A percentile compares a stretch with the other conserved stretches of the same genome.
phyloP scores from a whole-genome alignment of 2,113 vertebrate genomes.

The Leucopsar rothschildi region DNA sequence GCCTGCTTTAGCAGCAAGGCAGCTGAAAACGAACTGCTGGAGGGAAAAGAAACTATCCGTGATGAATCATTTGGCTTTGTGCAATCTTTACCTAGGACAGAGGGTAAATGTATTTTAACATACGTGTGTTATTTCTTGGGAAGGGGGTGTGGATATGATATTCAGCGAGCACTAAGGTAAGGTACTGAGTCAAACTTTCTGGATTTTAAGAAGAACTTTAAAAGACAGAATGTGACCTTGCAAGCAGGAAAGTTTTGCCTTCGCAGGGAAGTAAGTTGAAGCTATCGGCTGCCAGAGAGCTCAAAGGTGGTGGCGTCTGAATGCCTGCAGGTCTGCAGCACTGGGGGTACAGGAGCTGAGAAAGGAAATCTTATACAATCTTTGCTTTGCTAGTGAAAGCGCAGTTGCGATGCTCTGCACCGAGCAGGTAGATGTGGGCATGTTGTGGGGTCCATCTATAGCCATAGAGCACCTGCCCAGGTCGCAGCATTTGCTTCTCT shows the following conservation, averaged over 20 bases:
- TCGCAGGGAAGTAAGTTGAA: neutral
- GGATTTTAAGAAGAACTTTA: conserved; percentile 30
- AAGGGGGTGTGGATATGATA: conserved; percentile 39
- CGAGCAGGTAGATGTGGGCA: neutral
- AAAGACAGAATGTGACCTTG: neutral
- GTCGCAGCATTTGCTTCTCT: neutral
- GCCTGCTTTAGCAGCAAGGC: conserved; percentile 17
- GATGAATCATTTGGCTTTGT: conserved; percentile 56
- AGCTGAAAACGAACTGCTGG: conserved; percentile 45
- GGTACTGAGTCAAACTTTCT: conserved; percentile 28
- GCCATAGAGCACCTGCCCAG: neutral
- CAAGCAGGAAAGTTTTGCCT: conserved; percentile 38
- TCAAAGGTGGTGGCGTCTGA: neutral
- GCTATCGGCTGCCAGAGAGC: neutral
- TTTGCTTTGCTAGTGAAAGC: neutral
- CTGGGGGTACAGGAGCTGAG: neutral
- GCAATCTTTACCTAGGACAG: conserved; percentile 40
- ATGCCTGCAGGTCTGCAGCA: neutral
- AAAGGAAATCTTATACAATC: neutral
- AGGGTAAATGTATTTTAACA: conserved; percentile 17
- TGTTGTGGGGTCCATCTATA: neutral
- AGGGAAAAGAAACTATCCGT: conserved; percentile 47
- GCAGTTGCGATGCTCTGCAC: neutral
- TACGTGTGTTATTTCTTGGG: conserved; percentile 8
- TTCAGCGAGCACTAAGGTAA: conserved; percentile 34